Evolutionary conservation across 2,888 invertebrate species (phyloP), one percentile per base, ranked within the genome.

Genomic region (Timema podura): DNA sequence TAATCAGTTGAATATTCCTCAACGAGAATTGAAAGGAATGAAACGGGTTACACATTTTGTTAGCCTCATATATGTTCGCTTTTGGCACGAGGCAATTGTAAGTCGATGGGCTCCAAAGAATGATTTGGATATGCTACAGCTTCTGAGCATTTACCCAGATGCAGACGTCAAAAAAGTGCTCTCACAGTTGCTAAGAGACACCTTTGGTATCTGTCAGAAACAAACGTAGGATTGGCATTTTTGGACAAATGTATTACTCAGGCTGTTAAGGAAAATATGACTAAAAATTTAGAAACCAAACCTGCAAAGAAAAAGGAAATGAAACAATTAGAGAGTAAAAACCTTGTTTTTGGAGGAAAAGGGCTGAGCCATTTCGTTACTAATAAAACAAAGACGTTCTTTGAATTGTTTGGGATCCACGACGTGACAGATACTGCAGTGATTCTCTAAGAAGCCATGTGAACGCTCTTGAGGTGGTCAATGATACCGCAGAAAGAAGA

Each of bases 1-100:
- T 64, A 64, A 68, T 46, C 68, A 64, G 68, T 57, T 61, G 61
- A 64, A 68, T 64, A 68, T 68, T 68, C 68, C 68, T 61, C 61
- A 68, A 68, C 8, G 68, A 68, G n/a, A n/a, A n/a, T n/a, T n/a
- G n/a, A n/a, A n/a, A n/a, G n/a, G n/a, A n/a, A n/a, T n/a, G n/a
- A n/a, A 45, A 68, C 61, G 68, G 61, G 68, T 45, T 68, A 30
- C 45, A 30, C 0, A 64, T 65, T 68, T 68, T 57, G 61, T 61
- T 44, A 68, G 61, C 61, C 61, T 64, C 30, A 6, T 64, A 45
- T 61, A n/a, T 64, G 59, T 45, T 61, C 3, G 51, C 11, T 68
- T 68, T 68, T 68, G 59, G 61, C 68, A 68, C 61, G 11, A 68
- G 61, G 0, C 68, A 68, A 6, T 65, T 68, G 59, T 68, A 68